Evolutionary conservation across 2,888 invertebrate species (phyloP).

Genomic region (Cataglyphis altisquamis): DNA sequence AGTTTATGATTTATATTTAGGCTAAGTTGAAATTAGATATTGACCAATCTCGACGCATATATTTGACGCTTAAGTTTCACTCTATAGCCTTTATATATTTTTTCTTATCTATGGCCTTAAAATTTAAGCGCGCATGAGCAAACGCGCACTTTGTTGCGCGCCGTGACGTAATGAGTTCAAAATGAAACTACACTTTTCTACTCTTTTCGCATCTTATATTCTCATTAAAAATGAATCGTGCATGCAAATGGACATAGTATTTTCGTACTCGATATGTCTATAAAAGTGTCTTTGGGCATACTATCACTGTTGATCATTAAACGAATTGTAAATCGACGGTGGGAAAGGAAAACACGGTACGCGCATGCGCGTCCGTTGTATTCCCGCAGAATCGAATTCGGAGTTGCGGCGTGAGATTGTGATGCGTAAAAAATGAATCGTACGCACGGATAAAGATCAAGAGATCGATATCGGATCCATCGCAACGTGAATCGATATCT

Average conservation of each 20-base stretch:
- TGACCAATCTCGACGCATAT: not conserved
- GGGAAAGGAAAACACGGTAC: not conserved
- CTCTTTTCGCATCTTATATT: not conserved
- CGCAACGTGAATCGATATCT: not conserved
- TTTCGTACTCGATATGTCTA: not conserved
- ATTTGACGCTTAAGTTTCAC: not conserved
- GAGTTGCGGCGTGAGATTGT: not conserved
- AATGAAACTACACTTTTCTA: not conserved
- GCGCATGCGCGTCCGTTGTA: conserved; percentile 7
- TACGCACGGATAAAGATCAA: not conserved
- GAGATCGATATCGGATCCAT: not conserved
- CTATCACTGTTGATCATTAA: too few relatives aligned
- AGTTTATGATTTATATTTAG: not conserved
- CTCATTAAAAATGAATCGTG: not conserved
- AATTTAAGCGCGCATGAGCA: not conserved
- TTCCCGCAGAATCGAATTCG: not conserved
- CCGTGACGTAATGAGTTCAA: not conserved
- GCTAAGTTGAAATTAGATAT: not conserved
- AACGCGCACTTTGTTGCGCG: not conserved
- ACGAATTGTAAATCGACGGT: not conserved
- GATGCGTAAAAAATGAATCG: not conserved
- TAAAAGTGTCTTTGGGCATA: not conserved
- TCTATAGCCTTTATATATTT: not conserved
- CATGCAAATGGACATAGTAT: not conserved
- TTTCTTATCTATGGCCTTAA: not conserved